Evolutionary conservation across 2,888 invertebrate genomes (phyloP), one percentile per base, ranked within the genome.

Genomic region (Napeogenes inachia): DNA sequence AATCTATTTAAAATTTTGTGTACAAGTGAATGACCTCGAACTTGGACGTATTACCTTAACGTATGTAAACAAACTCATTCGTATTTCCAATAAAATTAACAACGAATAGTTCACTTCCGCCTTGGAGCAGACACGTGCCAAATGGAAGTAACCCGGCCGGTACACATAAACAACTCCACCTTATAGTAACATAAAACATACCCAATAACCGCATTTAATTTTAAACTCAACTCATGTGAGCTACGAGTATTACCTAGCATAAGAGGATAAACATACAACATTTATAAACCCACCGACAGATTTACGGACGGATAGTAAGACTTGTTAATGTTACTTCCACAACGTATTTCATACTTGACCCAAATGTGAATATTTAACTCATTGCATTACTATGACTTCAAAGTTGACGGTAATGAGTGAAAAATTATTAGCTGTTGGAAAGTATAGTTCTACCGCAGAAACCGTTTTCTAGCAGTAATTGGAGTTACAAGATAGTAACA

Each of bases 11-110:
- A 64, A 47, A 46, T n/a, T 54, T 21, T 4, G 33, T 45, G 10
- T 56, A 57, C 35, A 5, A 54, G 50, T 71, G 68, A 83, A 85
- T 77, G 81, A 87, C 89, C 89, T 84, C 87, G 88, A 88, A 88
- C 88, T 88, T 88, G 89, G 82, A 77, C 77, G 75, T 75, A 76
- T 78, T 71, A 79, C 75, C 77, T 50, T 46, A 74, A 72, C 75
- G 72, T 79, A 80, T 79, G 82, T 85, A 87, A 88, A 87, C 85
- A 87, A 74, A 74, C 47, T 35, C 46, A 60, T 59, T 73, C 72
- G 77, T 42, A 76, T 76, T 76, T 77, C 77, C 79, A 83, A 85
- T 82, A 81, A 82, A 84, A 81, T 80, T 82, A 79, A 77, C 77
- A 80, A 79, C 76, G 78, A 80, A 77, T 84, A 78, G 74, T 76